phyloP scores from a whole-genome alignment of 1,140 invertebrate species.

The Macrotrachela quadricornifera region DNA sequence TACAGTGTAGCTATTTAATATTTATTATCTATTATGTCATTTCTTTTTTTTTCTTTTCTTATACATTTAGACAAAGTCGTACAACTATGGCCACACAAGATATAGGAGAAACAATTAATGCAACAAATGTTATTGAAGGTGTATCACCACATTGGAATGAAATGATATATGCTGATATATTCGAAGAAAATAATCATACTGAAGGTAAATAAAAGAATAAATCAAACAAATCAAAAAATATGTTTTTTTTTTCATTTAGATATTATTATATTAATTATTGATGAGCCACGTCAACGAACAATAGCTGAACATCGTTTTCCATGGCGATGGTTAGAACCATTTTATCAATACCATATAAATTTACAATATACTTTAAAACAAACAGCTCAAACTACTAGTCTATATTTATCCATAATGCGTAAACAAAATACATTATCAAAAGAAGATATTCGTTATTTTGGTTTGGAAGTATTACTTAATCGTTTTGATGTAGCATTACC shows the following conservation, averaged over 20 bases:
- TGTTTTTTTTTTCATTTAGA: not conserved
- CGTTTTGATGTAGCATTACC: constrained; percentile 1
- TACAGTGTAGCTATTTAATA: not conserved
- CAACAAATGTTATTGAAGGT: not conserved
- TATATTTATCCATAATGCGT: constrained; percentile 1
- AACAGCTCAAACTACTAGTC: not conserved
- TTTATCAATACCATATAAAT: constrained; percentile 2
- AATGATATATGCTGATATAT: constrained; percentile 2
- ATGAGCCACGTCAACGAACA: not conserved
- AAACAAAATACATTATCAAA: constrained; percentile 1
- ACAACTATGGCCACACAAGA: not conserved
- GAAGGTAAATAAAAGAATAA: not conserved
- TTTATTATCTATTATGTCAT: too few relatives aligned
- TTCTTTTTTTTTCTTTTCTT: not conserved
- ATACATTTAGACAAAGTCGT: not conserved
- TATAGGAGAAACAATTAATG: constrained; percentile 1
- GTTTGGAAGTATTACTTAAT: constrained; percentile 1
- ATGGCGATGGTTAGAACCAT: constrained; percentile 4
- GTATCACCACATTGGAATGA: constrained; percentile 6
- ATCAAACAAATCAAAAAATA: not conserved
- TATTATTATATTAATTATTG: not conserved
- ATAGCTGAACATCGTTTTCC: constrained; percentile 6
- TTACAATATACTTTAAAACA: too few relatives aligned
- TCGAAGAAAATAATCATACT: not conserved
- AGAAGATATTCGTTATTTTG: constrained; percentile 5